Base-by-base conservation (phyloP, 1,140 invertebrate species). In the Drosophila tsacasi region DNA sequence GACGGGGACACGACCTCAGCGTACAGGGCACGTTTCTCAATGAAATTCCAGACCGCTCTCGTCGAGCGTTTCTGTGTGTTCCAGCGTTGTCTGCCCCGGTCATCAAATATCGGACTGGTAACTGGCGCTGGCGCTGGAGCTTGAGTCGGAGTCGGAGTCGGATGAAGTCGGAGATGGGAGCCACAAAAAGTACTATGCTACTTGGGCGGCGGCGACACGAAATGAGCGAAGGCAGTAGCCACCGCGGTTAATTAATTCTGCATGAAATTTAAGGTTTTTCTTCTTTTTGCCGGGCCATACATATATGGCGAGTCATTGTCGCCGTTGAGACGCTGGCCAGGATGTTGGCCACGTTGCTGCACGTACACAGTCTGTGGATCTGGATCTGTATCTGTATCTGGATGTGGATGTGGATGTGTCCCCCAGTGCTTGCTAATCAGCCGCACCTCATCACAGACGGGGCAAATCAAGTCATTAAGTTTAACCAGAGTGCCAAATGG, bases 211-310 rank as follows among this genome's bases (percentile, higher is more conserved):
- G 79, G 67, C 83, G 76, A 79, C 83, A 86, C 83, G 83, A 87
- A 86, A 77, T 55, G 80, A 66, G 67, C 67, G 60, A 62, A 66
- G 55, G 79, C 58, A 72, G 82, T 63, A 76, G 77, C 63, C 79
- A 76, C 81, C 54, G 81, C 71, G 83, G 78, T 92, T 92, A 92
- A 92, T 92, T 92, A 92, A 92, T 92, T 92, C 91, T 83, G 81
- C 86, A 90, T 91, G 85, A 91, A 91, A 86, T 91, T 91, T 90
- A 74, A 90, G 71, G 81, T 54, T 90, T 74, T 67, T 49, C 40
- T 32, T 49, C 21, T 27, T 59, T 55, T 39, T 50, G 55, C 44
- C 25, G 46, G 39, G 42, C 46, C 17, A 68, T 59, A 65, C 84
- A 79, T 91, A 90, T 91, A 86, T 76, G 87, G 79, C 79, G 69